Evolutionary conservation across 2,113 vertebrate genomes (phyloP), one percentile per base, ranked within the genome.

Genomic region (Coturnix japonica): DNA sequence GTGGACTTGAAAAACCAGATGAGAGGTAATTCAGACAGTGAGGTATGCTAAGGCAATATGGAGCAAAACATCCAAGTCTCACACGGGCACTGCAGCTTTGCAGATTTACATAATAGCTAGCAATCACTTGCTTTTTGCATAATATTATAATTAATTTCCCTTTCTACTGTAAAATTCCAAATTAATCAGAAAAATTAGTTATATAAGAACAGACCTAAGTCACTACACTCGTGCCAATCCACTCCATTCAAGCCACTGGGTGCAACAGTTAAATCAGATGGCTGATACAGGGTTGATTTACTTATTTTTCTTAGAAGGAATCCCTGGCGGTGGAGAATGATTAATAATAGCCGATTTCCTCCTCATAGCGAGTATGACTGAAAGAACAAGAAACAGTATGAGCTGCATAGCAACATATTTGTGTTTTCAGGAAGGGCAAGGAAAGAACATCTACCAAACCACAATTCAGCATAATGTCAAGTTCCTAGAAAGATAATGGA

Each of bases 121-220:
- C 14, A 47, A 30, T 53, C 65, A 67, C 22, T 35, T 37, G 41
- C 20, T 41, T 75, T 60, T n/a, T 81, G 0, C 57, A 79, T 31
- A 81, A 81, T 23, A 16, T 70, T 90, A 75, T 17, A 65, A 44
- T 71, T 74, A 65, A 28, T 79, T 87, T 89, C 60, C 43, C 54
- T 71, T 78, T 88, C 14, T 28, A 76, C 12, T 19, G 19, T 41
- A 81, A 76, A 75, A 78, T 65, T 69, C 61, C 35, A 81, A 79
- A 91, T 49, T 91, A 84, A 90, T 90, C 88, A 90, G 49, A 54
- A 93, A 86, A 95, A 75, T 26, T 18, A 53, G 17, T 95, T 93
- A 81, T 9, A 23, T 75, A 86, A 95, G 70, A 81, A 81, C 8
- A 86, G 70, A 61, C 19, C 22, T 19, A 78, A 59, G 41, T 30